Percentiles rank a stretch among this genome's conserved stretches.
Conservation (phyloP, 2,797 vertebrate species). For the Leptoclinus maculatus region DNA sequence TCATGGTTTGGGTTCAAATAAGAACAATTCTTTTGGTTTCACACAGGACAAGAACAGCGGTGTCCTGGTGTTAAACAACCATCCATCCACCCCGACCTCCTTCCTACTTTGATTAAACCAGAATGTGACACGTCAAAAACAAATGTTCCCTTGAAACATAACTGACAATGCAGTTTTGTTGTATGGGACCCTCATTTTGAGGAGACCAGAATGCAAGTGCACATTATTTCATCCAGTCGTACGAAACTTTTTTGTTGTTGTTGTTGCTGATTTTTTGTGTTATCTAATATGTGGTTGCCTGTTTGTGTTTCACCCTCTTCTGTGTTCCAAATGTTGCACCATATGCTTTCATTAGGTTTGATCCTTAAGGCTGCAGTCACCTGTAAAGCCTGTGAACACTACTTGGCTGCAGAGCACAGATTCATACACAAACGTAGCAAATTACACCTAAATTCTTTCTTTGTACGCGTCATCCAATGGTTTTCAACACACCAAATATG, state of each 20-base stretch:
- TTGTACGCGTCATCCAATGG: neutral
- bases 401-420: neutral
- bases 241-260: neutral
- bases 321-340: neutral
- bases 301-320: slow-evolving; percentile 1
- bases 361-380: slow-evolving; percentile 1
- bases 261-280: neutral
- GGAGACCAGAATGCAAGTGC: neutral
- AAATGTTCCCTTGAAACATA: neutral
- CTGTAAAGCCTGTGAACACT: neutral
- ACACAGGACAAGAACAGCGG: neutral
- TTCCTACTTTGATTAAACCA: neutral
- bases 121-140: neutral
- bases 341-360: slow-evolving; percentile 9
- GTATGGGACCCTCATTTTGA: neutral
- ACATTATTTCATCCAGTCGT: neutral
- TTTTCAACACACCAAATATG: neutral
- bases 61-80: neutral
- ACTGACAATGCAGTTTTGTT: neutral
- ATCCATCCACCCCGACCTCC: neutral
- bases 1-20: neutral
- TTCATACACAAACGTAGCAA: neutral
- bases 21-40: neutral
- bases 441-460: neutral
- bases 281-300: neutral